Evolutionary conservation across 2,113 vertebrate genomes (phyloP).

Genomic region (Serinus canaria): DNA sequence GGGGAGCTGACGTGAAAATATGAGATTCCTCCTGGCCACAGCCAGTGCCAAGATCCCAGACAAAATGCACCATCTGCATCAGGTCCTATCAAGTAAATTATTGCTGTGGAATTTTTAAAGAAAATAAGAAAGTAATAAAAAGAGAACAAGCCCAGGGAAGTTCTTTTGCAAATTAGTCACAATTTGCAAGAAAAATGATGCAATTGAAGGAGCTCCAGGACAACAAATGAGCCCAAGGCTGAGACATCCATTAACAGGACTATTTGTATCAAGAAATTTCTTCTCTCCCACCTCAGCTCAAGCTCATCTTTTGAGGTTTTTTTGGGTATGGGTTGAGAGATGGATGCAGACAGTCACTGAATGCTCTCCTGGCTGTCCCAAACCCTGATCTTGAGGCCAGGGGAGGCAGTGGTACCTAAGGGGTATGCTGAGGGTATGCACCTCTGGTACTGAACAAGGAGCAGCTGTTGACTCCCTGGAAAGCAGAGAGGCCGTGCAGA

Average conservation of each 20-base stretch:
- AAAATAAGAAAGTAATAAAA: neutral
- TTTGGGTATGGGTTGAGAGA: neutral
- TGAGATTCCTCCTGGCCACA: slow-evolving; percentile 55
- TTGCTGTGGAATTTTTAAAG: slow-evolving; percentile 38
- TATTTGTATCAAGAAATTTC: neutral
- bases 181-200: slow-evolving; percentile 60
- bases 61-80: slow-evolving; percentile 56
- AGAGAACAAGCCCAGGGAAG: neutral
- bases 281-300: neutral
- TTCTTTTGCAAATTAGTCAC: slow-evolving; percentile 42
- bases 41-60: slow-evolving; percentile 51
- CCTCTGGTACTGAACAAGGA: neutral
- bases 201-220: neutral
- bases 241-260: neutral
- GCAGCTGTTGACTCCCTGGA: neutral
- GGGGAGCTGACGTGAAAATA: slow-evolving; percentile 63
- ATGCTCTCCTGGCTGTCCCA: neutral
- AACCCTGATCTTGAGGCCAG: neutral
- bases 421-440: neutral
- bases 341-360: neutral
- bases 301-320: neutral
- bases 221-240: neutral
- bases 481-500: neutral
- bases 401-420: neutral
- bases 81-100: slow-evolving; percentile 70